Conservation (phyloP, 2,113 vertebrate genomes). For the Mormyrus iriodes region DNA sequence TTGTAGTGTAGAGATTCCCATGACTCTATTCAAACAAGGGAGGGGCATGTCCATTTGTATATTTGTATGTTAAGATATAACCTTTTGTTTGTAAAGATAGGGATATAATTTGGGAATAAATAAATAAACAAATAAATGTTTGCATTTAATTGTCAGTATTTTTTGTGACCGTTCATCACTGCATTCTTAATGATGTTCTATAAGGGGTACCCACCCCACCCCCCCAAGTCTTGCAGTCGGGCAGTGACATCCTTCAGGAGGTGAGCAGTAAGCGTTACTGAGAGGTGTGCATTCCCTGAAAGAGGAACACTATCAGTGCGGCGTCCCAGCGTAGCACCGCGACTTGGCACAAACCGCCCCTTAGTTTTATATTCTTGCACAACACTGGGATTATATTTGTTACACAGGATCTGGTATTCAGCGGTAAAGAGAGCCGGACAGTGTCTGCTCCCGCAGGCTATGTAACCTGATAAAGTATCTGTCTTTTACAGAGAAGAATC, state of each 20-base stretch:
- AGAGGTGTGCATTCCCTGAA: neutral
- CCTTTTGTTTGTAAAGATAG: neutral
- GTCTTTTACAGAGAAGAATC: neutral
- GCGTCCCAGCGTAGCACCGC: neutral
- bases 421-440: slow-evolving; percentile 15
- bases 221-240: neutral
- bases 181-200: neutral
- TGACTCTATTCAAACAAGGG: neutral
- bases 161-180: neutral
- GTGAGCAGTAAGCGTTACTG: neutral
- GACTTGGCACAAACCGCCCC: neutral
- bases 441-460: slow-evolving; percentile 19
- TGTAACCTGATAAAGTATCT: slow-evolving; percentile 4
- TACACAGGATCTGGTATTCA: neutral
- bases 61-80: neutral
- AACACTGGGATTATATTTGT: neutral
- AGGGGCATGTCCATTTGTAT: neutral
- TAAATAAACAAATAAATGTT: neutral
- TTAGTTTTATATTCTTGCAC: neutral
- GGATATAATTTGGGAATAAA: neutral
- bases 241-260: neutral
- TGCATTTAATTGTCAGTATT: neutral
- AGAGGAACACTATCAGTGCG: neutral
- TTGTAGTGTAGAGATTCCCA: neutral
- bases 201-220: neutral